A percentile compares a stretch with the other conserved stretches of the same genome.
phyloP scores from a whole-genome alignment of 2,113 vertebrate genomes.

The Rhombomys opimus region DNA sequence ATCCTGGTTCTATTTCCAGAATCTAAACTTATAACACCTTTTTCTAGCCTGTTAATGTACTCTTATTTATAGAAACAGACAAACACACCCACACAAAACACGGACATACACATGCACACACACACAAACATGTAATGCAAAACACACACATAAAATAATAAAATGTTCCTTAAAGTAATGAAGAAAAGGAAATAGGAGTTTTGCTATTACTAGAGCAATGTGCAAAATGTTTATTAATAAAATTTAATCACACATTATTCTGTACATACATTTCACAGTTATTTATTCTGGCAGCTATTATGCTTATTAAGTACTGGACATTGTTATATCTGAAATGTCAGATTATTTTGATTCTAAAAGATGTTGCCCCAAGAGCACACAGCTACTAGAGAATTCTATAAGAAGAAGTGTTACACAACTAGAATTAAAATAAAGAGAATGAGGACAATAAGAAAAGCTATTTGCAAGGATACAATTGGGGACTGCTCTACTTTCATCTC shows the following conservation, averaged over 20 bases:
- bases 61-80: neutral
- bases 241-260: neutral
- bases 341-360: neutral
- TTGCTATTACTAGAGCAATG: neutral
- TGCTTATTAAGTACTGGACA: neutral
- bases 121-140: neutral
- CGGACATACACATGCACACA: neutral
- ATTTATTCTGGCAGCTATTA: slow-evolving; percentile 24
- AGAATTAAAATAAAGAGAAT: neutral
- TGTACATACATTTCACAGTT: neutral
- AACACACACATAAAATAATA: neutral
- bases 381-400: neutral
- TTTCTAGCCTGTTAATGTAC: neutral
- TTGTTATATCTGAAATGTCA: neutral
- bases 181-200: neutral
- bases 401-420: neutral
- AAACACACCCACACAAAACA: neutral
- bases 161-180: neutral
- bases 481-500: neutral
- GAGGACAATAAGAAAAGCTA: neutral
- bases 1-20: neutral
- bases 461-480: neutral
- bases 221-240: neutral
- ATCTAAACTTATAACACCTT: neutral
- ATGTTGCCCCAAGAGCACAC: neutral